Percentiles rank a stretch among this genome's conserved stretches.
Evolutionary conservation across 2,888 invertebrate genomes (phyloP).

Genomic region (Ochlodes sylvanus): DNA sequence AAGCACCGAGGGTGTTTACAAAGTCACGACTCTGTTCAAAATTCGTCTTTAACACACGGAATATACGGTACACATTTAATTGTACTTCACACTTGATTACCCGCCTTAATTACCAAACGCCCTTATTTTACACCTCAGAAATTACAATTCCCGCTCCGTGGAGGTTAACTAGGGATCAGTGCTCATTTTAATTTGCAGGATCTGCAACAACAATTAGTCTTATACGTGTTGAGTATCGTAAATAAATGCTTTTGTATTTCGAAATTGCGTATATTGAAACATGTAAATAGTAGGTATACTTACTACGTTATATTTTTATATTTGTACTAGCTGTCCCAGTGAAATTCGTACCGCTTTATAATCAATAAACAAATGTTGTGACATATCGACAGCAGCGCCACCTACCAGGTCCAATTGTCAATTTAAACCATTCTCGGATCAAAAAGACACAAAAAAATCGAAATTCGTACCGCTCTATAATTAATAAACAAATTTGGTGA

Average conservation of each 20-base stretch:
- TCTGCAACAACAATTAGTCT: constrained; percentile 10
- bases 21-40: constrained; percentile 3
- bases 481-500: too few species aligned
- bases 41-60: constrained; percentile 4
- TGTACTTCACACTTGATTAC: constrained; percentile 10
- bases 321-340: too few species aligned
- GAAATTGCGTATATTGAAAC: too few species aligned
- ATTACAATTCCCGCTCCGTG: constrained; percentile 29
- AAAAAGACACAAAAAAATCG: too few species aligned
- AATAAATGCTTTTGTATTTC: background rate
- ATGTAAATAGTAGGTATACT: too few species aligned
- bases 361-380: too few species aligned
- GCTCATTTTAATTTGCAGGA: constrained; percentile 21
- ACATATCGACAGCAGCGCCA: too few species aligned
- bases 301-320: too few species aligned
- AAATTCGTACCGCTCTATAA: too few species aligned
- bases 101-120: constrained; percentile 43
- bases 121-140: constrained; percentile 45
- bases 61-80: constrained; percentile 9
- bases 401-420: too few species aligned
- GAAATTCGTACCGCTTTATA: too few species aligned
- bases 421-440: too few species aligned
- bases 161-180: constrained; percentile 25
- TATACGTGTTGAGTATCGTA: constrained; percentile 6
- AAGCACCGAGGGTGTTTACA: constrained; percentile 20